Evolutionary conservation across 92 coral and sea anemone species (phyloP), one percentile per base, ranked within the genome.

Genomic region (Umimayanthus chanpuru): DNA sequence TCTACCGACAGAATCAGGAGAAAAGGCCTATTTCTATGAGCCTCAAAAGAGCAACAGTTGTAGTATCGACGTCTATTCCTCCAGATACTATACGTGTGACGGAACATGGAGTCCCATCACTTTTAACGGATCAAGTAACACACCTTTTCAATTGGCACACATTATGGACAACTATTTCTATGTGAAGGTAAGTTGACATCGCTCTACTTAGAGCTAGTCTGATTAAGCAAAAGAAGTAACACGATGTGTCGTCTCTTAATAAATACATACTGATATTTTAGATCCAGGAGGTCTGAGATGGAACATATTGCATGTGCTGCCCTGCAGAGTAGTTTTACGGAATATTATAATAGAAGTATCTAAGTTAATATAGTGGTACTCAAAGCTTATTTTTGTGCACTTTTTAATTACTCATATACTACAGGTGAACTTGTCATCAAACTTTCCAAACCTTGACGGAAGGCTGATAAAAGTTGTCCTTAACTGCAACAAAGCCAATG

Each of bases 51-150:
- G 43, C 77, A 73, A 5, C 47, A 30, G 77, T 12, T 73, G 77
- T 32, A 11, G 0, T 32, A 30, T 75, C 1, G n/a, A 39, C 50
- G 9, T 75, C 0, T 39, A 26, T 38, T 75, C 26, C 3, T 39
- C 79, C 1, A 39, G 23, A 55, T 75, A 75, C 26, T 55, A 40
- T 15, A 39, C 11, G 49, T 75, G 79, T 75, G 40, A 75, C 79
- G 79, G 49, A 38, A 75, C 79, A 75, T 75, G 79, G 79, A 75
- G 79, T 75, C 28, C 79, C 10, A 15, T 75, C 20, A 75, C 16
- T 38, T 0, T 75, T 18, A n/a, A 39, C 28, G 50, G 53, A 18
- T 38, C 11, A 75, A 39, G 4, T 3, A 39, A 39, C 25, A 5
- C 50, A 15, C 16, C 2, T 20, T 75, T 75, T 75, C 25, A 75